A percentile compares a stretch with the other conserved stretches of the same genome.
Conservation (phyloP, 1,140 invertebrate genomes). For the Daktulosphaira vitifoliae region DNA sequence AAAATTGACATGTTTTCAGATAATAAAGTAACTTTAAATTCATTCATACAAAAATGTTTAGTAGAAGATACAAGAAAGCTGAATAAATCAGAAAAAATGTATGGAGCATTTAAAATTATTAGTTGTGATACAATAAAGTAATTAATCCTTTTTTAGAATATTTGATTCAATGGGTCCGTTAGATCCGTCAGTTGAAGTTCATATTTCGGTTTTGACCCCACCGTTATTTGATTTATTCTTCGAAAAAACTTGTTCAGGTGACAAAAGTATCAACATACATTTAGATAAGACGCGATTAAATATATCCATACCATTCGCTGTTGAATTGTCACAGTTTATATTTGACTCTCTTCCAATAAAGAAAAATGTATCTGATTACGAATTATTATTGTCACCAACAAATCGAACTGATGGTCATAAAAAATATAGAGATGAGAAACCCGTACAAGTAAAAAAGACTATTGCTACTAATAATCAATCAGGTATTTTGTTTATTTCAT, state of each 20-base stretch:
- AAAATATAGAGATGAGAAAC: slow-evolving; percentile 7
- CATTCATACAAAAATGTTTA: slow-evolving; percentile 59
- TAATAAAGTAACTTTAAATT: slow-evolving; percentile 58
- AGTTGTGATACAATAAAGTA: no score
- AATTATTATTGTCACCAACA: background rate
- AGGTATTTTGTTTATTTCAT: background rate
- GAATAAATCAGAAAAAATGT: slow-evolving; percentile 26
- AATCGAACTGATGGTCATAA: background rate
- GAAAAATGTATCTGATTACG: slow-evolving; percentile 39
- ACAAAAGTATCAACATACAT: slow-evolving; percentile 56
- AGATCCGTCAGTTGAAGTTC: slow-evolving; percentile 40
- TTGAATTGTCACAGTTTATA: slow-evolving; percentile 57
- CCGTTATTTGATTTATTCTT: slow-evolving; percentile 59
- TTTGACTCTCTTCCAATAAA: slow-evolving; percentile 56
- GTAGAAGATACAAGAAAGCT: slow-evolving; percentile 53
- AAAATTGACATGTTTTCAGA: slow-evolving; percentile 60
- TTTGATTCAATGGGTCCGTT: slow-evolving; percentile 13
- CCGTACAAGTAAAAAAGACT: background rate
- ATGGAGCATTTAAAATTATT: background rate
- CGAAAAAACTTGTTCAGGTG: slow-evolving; percentile 54
- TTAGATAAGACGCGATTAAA: slow-evolving; percentile 65
- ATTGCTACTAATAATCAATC: background rate
- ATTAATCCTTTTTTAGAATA: slow-evolving; percentile 1
- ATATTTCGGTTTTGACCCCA: slow-evolving; percentile 55
- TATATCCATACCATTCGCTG: slow-evolving; percentile 60